Conservation (phyloP, 92 coral and sea anemone genomes). For the Metridium senile region DNA sequence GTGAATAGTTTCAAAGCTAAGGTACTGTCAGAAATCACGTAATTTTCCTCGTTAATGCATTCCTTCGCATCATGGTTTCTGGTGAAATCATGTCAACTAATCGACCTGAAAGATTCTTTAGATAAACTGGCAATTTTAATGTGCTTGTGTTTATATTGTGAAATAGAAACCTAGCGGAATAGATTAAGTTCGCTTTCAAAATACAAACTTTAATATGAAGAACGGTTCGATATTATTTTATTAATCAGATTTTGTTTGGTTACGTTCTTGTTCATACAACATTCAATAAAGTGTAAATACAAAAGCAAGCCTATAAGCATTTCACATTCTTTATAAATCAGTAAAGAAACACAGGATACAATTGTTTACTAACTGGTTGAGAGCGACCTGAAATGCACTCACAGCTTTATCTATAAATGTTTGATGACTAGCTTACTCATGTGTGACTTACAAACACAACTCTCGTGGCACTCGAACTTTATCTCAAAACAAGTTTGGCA, state of each 20-base stretch:
- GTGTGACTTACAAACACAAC: neutral
- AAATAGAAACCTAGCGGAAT: neutral
- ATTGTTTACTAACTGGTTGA: constrained; percentile 8
- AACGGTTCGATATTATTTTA: too few species aligned
- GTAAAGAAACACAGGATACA: constrained; percentile 3
- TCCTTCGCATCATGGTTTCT: neutral
- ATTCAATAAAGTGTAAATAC: neutral
- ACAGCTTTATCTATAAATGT: constrained; percentile 8
- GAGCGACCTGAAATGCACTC: constrained; percentile 3
- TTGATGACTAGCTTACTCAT: constrained; percentile 10
- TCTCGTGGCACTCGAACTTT: neutral
- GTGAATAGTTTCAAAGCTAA: too few species aligned
- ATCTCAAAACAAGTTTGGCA: neutral
- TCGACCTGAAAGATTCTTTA: neutral
- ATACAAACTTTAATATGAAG: too few species aligned
- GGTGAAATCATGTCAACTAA: neutral
- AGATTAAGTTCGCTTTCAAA: neutral
- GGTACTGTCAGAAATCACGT: too few species aligned
- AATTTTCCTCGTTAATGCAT: too few species aligned
- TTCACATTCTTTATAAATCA: neutral
- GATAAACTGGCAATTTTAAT: neutral
- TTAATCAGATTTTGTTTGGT: too few species aligned
- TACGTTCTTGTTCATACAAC: neutral
- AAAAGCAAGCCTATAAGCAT: neutral
- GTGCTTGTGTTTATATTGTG: neutral